Percentiles rank a stretch among this genome's conserved stretches.
phyloP scores from a whole-genome alignment of 2,888 invertebrate species.

The Ormyrus nitidulus region DNA sequence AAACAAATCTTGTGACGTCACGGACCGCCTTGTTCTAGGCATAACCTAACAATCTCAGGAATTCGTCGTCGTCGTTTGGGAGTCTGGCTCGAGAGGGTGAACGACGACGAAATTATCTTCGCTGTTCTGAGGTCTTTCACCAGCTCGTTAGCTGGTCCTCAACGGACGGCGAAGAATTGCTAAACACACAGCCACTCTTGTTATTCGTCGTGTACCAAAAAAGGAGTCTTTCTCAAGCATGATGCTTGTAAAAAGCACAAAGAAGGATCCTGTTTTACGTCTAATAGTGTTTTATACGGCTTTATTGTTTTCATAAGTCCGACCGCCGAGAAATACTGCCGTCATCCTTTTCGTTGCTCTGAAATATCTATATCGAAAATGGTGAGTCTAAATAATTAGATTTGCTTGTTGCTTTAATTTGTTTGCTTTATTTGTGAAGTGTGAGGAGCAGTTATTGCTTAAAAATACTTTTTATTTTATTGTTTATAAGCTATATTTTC shows the following conservation, averaged over 20 bases:
- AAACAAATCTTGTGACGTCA: no score
- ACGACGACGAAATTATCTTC: constrained; percentile 9
- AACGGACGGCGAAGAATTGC: no score
- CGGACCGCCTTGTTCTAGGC: no score
- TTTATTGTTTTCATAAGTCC: constrained; percentile 31
- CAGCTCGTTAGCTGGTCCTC: not conserved
- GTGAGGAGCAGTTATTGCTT: not conserved
- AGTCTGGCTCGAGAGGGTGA: not conserved
- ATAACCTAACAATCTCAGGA: no score
- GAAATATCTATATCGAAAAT: constrained; percentile 24
- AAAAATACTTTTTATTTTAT: not conserved
- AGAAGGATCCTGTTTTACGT: constrained; percentile 6
- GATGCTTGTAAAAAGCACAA: constrained; percentile 34
- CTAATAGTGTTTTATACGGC: constrained; percentile 17
- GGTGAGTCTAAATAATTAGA: constrained; percentile 37
- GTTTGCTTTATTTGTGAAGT: constrained; percentile 3
- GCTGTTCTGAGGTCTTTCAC: not conserved
- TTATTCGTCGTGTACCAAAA: not conserved
- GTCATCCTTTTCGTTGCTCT: not conserved
- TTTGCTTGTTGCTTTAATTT: not conserved
- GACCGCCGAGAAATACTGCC: not conserved
- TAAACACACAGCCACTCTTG: no score
- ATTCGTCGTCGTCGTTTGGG: no score
- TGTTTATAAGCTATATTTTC: not conserved
- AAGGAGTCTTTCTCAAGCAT: not conserved